A percentile compares a stretch with the other conserved stretches of the same genome.
phyloP scores from a whole-genome alignment of 2,797 vertebrate genomes.

The Lophius americanus region DNA sequence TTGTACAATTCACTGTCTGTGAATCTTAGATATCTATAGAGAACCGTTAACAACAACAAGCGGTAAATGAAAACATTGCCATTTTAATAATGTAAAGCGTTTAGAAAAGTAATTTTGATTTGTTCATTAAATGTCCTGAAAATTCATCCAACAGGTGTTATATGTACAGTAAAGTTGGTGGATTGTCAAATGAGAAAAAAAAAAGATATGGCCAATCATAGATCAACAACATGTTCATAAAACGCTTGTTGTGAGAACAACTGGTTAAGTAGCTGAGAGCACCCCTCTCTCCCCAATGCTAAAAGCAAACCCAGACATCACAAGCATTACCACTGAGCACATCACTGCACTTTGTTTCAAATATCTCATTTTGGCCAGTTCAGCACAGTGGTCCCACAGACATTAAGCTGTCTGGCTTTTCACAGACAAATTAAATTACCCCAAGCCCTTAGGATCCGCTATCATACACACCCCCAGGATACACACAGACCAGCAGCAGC shows the following conservation, averaged over 20 bases:
- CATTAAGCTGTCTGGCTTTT: constrained; percentile 77
- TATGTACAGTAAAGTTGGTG: background rate
- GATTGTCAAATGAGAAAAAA: background rate
- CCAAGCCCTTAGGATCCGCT: constrained; percentile 60
- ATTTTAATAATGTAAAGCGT: background rate
- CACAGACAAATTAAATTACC: constrained; percentile 78
- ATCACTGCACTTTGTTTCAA: constrained; percentile 76
- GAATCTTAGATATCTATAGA: too few species aligned
- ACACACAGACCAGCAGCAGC: constrained; percentile 53
- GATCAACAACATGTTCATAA: constrained; percentile 16
- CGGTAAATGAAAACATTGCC: background rate
- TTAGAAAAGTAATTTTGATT: constrained; percentile 8
- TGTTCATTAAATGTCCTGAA: background rate
- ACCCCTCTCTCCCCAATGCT: constrained; percentile 52
- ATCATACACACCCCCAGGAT: constrained; percentile 59
- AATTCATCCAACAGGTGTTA: background rate
- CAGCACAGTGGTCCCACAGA: constrained; percentile 68
- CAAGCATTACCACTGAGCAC: constrained; percentile 68
- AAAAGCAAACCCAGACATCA: constrained; percentile 67
- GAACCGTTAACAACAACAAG: background rate
- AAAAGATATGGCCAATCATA: constrained; percentile 12
- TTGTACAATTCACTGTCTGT: background rate
- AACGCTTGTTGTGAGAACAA: constrained; percentile 26
- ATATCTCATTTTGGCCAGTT: constrained; percentile 75
- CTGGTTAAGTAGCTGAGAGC: constrained; percentile 39